Percentiles rank a stretch among this genome's conserved stretches.
Conservation (phyloP, 2,113 vertebrate species). For the Urocitellus parryii region DNA sequence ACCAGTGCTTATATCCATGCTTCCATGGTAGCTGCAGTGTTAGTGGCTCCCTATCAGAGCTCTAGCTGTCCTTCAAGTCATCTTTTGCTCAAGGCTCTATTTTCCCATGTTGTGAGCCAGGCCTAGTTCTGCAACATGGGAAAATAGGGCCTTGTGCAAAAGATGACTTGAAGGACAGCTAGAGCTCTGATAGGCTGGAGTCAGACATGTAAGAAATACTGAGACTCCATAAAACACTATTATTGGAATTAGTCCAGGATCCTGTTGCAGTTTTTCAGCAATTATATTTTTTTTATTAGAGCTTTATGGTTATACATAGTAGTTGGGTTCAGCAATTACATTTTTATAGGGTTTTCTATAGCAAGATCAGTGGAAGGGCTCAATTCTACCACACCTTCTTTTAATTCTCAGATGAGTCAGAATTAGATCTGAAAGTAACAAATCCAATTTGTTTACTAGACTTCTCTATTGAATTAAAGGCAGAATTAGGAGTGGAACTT, state of each 20-base stretch:
- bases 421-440: neutral
- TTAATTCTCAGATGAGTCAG: neutral
- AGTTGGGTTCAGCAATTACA: neutral
- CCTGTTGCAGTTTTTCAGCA: neutral
- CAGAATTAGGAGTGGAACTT: neutral
- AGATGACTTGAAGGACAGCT: neutral
- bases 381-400: neutral
- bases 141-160: neutral
- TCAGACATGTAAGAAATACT: neutral
- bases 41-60: neutral
- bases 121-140: too few relatives aligned
- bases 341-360: neutral
- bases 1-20: neutral
- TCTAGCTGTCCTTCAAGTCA: neutral
- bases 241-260: neutral
- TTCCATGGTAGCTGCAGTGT: neutral
- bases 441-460: neutral
- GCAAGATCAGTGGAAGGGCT: neutral
- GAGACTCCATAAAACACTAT: neutral
- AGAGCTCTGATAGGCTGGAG: neutral
- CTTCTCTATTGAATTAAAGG: neutral
- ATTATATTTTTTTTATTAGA: neutral
- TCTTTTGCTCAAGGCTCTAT: neutral
- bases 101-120: neutral
- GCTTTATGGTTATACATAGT: too few relatives aligned